Evolutionary conservation across 2,797 vertebrate genomes (phyloP).

Genomic region (Pterois miles): DNA sequence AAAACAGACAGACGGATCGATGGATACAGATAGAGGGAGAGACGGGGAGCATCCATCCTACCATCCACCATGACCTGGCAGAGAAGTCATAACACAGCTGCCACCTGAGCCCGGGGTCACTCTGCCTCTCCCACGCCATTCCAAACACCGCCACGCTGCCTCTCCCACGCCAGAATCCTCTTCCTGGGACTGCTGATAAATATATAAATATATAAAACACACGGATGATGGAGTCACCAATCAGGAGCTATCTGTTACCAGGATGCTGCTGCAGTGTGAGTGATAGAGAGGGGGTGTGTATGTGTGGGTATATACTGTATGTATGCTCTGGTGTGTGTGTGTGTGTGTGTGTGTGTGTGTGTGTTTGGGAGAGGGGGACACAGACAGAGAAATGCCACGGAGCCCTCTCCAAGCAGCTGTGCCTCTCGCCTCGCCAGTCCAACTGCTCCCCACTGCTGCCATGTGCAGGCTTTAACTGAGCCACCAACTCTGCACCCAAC

Average conservation of each 20-base stretch:
- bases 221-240: constrained; percentile 66
- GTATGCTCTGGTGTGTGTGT: constrained; percentile 62
- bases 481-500: constrained; percentile 61
- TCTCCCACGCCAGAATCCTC: constrained; percentile 74
- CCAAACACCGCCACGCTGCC: constrained; percentile 68
- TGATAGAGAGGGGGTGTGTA: constrained; percentile 70
- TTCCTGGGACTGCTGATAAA: constrained; percentile 73
- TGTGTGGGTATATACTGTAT: constrained; percentile 71
- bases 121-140: constrained; percentile 79
- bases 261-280: constrained; percentile 69
- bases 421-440: constrained; percentile 73
- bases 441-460: constrained; percentile 69
- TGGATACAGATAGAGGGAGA: constrained; percentile 56
- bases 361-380: constrained; percentile 65
- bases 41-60: constrained; percentile 73
- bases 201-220: constrained; percentile 67
- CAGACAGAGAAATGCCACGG: constrained; percentile 80
- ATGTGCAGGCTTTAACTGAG: constrained; percentile 66
- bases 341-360: constrained; percentile 50
- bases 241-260: constrained; percentile 71
- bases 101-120: constrained; percentile 85
- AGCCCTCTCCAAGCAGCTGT: constrained; percentile 84
- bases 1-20: constrained; percentile 46
- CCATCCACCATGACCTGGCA: constrained; percentile 87
- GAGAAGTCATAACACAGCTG: constrained; percentile 85